Evolutionary conservation across 2,888 invertebrate genomes (phyloP).

Genomic region (Scaptomyza tumidula): DNA sequence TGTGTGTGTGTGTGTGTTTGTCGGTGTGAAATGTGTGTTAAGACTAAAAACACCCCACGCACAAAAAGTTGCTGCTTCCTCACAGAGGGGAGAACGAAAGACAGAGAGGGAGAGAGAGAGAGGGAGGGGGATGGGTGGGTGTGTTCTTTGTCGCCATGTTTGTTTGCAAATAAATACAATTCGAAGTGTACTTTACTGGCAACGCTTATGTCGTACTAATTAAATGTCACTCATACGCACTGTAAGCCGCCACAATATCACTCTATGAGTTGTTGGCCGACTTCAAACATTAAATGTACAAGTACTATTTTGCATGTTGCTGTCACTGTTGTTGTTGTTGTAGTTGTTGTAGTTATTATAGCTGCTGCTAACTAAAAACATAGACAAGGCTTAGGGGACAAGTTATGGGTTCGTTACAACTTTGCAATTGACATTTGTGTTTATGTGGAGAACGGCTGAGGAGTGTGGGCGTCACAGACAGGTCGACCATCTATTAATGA

Average conservation of each 20-base stretch:
- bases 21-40: slow-evolving; percentile 67
- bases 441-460: neutral
- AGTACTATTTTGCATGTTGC: slow-evolving; percentile 36
- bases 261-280: slow-evolving; percentile 7
- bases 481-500: slow-evolving; percentile 37
- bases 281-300: slow-evolving; percentile 49
- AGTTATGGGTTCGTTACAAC: slow-evolving; percentile 1
- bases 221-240: slow-evolving; percentile 73
- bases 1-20: slow-evolving; percentile 33
- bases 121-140: neutral
- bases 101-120: too few species aligned
- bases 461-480: neutral
- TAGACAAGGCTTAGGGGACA: slow-evolving; percentile 6
- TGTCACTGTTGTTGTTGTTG: slow-evolving; percentile 14
- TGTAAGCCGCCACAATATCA: slow-evolving; percentile 32
- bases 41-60: slow-evolving; percentile 45
- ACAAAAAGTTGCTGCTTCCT: slow-evolving; percentile 43
- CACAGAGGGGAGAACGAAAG: neutral
- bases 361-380: neutral
- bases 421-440: slow-evolving; percentile 40
- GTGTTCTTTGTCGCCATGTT: slow-evolving; percentile 49
- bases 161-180: slow-evolving; percentile 69
- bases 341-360: slow-evolving; percentile 2
- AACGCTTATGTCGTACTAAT: slow-evolving; percentile 69
- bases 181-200: slow-evolving; percentile 68